Evolutionary conservation across 2,113 vertebrate species (phyloP).

Genomic region (Mesitornis unicolor): DNA sequence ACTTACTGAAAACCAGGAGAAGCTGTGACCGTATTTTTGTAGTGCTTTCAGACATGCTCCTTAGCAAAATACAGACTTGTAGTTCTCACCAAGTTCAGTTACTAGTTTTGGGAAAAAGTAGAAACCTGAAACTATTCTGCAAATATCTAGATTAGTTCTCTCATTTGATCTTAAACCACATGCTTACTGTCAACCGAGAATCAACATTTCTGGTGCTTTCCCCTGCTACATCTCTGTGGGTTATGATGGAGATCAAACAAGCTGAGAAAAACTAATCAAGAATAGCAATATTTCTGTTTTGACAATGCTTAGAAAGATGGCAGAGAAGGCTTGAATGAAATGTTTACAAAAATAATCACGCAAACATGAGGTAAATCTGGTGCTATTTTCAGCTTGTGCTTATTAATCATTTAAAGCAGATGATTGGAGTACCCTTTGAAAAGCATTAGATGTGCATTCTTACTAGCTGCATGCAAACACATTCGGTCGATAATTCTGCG

Average conservation of each 20-base stretch:
- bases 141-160: neutral
- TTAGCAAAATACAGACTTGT: neutral
- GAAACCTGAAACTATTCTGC: neutral
- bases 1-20: neutral
- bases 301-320: conserved; percentile 12
- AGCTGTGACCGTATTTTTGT: neutral
- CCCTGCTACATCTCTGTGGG: neutral
- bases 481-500: neutral
- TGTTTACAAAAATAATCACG: conserved; percentile 32
- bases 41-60: neutral
- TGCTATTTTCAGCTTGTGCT: conserved; percentile 51
- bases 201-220: neutral
- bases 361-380: conserved; percentile 40
- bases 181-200: neutral
- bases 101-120: neutral
- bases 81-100: neutral
- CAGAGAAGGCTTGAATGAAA: conserved; percentile 37
- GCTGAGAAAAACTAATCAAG: neutral
- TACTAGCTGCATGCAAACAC: neutral
- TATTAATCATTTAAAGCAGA: conserved; percentile 63
- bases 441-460: conserved; percentile 5
- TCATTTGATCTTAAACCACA: neutral
- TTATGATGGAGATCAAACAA: neutral
- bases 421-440: conserved; percentile 10
- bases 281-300: conserved; percentile 1